Evolutionary conservation across 2,113 vertebrate genomes (phyloP), one percentile per base, ranked within the genome.

Genomic region (Lagopus muta): DNA sequence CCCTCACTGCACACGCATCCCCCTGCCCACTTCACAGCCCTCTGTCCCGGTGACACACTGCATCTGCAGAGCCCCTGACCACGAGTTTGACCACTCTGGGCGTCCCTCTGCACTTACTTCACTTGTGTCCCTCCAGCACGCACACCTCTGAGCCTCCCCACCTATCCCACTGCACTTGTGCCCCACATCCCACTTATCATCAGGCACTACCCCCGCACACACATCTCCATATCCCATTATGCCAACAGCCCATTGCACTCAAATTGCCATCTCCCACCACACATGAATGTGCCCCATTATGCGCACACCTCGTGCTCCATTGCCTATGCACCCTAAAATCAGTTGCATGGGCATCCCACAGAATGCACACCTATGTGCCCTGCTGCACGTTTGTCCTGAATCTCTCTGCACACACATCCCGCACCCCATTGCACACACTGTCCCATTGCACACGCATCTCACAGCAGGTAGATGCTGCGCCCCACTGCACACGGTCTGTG

Each of bases 221-320:
- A 50, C 60, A 57, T 5, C 17, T 48, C 32, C 28, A 8, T 15
- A 17, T 8, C 8, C 73, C 11, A 2, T 75, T 74, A 71, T 10
- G 72, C 50, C 71, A 84, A 70, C 38, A 32, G 1, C 8, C 4
- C 22, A 7, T 5, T 10, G 60, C 14, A 55, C 32, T 48, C 4
- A 1, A 32, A n/a, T 22, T 45, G n/a, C 52, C 22, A n/a, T 1
- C 1, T 38, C 50, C 28, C 50, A 32, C 22, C 2, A 1, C 40
- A 60, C 70, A 32, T 19, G 30, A 18, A 32, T 19, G 30, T 19
- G 54, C 28, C 30, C 54, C 17, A 57, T 19, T 32, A 17, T 57
- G 30, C 5, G 12, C 36, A 54, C 15, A 54, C 27, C 8, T 54
- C 27, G 5, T 54, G 52, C 52, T 27, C 27, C 52, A 54, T 8